Base-by-base conservation (phyloP, 23 tunicate genomes). In the Ciona savignyi region DNA sequence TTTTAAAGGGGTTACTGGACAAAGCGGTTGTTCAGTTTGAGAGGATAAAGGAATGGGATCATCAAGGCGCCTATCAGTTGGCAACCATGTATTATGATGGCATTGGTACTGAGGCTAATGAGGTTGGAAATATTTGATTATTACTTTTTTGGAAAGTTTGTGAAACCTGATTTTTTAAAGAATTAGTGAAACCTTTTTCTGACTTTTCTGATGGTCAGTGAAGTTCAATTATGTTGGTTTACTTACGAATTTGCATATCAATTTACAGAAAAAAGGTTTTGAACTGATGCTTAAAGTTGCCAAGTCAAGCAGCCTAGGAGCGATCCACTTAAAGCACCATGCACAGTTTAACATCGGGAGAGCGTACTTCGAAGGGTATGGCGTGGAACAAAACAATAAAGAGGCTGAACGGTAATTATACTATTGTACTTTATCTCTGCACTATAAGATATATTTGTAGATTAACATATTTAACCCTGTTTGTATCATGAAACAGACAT, bases 331-430 rank as follows among this genome's bases (percentile, higher is more conserved):
- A 30, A 80, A 74, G 30, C 78, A 91, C 70, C 65, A 77, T 51
- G 91, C 97, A 25, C 90, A 84, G 42, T 91, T 33, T 49, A 91
- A 91, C 81, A 67, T 91, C 15, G 97, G 97, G n/a, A 49, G 87
- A 32, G 90, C 97, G 23, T 91, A 91, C 35, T 91, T 91, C 80
- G 91, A 91, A 75, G 97, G 97, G 21, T 85, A 76, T 85, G 97
- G 97, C 6, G 91, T 80, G 0, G 66, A 65, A 25, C 97, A 91
- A 76, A 71, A 72, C 74, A 85, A 91, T 77, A 66, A 25, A 33
- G 91, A 84, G 65, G 91, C 97, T 35, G 97, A 91, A 80, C 84
- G 63, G 97, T 90, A 68, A 27, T 65, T 19, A 23, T 15, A 22
- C 69, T 22, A n/a, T n/a, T n/a, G 9, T 19, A 15, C 15, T 49